Evolutionary conservation across 2,888 invertebrate species (phyloP), one percentile per base, ranked within the genome.

Genomic region (Parascotia fuliginaria): DNA sequence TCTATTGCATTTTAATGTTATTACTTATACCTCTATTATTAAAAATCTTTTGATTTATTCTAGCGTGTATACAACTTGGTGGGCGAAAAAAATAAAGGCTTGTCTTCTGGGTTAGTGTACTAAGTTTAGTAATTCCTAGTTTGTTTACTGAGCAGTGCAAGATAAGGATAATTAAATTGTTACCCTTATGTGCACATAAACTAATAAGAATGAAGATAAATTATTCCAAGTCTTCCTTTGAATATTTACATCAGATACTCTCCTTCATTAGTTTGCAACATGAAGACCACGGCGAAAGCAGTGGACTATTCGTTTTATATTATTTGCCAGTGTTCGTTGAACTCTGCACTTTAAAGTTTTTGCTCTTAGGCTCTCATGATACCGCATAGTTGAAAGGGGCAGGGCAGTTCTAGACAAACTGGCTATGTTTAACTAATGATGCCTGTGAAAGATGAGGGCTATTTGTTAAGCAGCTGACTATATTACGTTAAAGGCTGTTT

Each of bases 391-490:
- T 36, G 38, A 16, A 12, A 27, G 57, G 44, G 56, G 40, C 9
- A 46, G 40, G 41, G 63, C 15, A 55, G 78, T 42, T 71, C 73
- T 51, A 5, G 16, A 28, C 50, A 56, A 46, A 68, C 27, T 76
- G 79, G 83, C 57, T 60, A 51, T 60, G 66, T 68, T 65, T 73
- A 76, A 81, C 76, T 82, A 82, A 83, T 80, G 78, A 81, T 70
- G 76, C 57, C 67, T 56, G 75, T 79, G 79, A 85, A 78, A 78
- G 77, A 83, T 81, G 79, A 77, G 72, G 73, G 77, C 71, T 70
- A 83, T 85, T 83, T 84, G 75, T 83, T 74, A 70, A 69, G 65
- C 69, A 63, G 51, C 67, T 70, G 69, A 57, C 60, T 63, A 34
- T 53, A 65, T 58, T 53, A 62, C 7, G 43, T 40, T 51, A 55